These are phyloP conservation scores for Ophioninae sp. DNA, from an alignment of 2,888 invertebrate genomes.

Conservation along the genomic window DNA sequence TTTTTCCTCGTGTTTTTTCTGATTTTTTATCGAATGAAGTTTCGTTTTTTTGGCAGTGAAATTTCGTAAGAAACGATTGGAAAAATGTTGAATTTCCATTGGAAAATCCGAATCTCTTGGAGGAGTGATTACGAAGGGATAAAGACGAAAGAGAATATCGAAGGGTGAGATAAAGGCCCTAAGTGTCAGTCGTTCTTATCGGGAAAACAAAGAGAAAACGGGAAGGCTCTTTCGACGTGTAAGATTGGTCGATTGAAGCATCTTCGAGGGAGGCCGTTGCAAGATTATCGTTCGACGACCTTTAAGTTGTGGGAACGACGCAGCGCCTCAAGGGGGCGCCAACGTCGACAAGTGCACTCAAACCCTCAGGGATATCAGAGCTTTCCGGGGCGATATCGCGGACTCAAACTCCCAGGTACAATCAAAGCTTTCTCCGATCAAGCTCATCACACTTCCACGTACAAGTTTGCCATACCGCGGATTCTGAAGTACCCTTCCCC, in stretches of 20 bases:
- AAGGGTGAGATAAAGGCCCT: constrained; percentile 23
- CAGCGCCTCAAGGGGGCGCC: constrained; percentile 24
- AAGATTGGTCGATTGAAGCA: constrained; percentile 40
- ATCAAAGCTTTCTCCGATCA: constrained; percentile 52
- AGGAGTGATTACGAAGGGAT: constrained; percentile 1
- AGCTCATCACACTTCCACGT: constrained; percentile 50
- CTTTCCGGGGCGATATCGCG: constrained; percentile 32
- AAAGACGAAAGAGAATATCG: constrained; percentile 23
- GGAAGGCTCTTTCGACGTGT: constrained; percentile 21
- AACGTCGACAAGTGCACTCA: constrained; percentile 34
- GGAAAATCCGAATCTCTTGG: neutral
- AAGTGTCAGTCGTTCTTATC: constrained; percentile 38
- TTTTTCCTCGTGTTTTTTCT: neutral
- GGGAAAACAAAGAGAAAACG: constrained; percentile 13
- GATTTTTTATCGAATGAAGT: neutral
- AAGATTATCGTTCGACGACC: constrained; percentile 60
- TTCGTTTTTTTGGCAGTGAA: neutral
- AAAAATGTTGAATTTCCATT: neutral
- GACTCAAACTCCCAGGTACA: constrained; percentile 23
- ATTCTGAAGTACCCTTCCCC: neutral
- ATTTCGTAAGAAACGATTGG: constrained; percentile 33
- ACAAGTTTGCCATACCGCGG: constrained; percentile 14
- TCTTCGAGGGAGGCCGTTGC: constrained; percentile 19
- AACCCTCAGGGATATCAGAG: constrained; percentile 47
- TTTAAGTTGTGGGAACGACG: constrained; percentile 23